These are phyloP conservation scores for Brienomyrus longianalis DNA, from an alignment of 2,113 vertebrate species.

Conservation along the genomic window DNA sequence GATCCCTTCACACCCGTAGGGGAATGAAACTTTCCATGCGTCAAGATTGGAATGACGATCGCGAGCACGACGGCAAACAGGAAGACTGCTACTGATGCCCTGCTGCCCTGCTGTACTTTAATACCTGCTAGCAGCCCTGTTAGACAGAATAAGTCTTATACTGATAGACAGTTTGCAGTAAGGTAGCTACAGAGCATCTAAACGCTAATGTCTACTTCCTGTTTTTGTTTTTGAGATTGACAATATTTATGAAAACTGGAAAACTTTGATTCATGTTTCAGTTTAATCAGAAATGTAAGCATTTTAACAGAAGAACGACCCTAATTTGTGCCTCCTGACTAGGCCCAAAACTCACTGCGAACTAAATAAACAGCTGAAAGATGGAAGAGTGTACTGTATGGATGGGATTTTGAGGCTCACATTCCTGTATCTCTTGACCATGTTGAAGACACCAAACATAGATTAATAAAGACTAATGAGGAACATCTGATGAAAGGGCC, in stretches of 20 bases:
- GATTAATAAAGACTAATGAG: not conserved
- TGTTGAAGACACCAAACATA: not conserved
- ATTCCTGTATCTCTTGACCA: not conserved
- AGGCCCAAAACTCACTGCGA: not conserved
- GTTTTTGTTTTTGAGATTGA: not conserved
- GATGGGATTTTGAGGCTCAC: not conserved
- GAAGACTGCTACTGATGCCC: not conserved
- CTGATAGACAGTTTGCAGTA: not conserved
- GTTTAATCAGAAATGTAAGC: not conserved
- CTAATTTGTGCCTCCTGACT: not conserved
- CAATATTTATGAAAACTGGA: not conserved
- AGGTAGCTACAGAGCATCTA: not conserved
- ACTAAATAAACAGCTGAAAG: not conserved
- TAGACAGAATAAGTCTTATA: not conserved
- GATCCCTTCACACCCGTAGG: not conserved
- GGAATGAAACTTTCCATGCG: not conserved
- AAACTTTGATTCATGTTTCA: not conserved
- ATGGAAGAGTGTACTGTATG: not conserved
- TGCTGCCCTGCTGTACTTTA: not conserved
- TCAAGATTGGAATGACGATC: not conserved
- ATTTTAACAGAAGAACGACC: not conserved
- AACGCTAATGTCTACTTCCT: not conserved
- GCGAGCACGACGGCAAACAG: not conserved
- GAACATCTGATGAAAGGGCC: not conserved
- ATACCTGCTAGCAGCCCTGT: not conserved